These are phyloP conservation scores for Paguma larvata DNA, from an alignment of 2,797 vertebrate genomes.

Conservation along the genomic window DNA sequence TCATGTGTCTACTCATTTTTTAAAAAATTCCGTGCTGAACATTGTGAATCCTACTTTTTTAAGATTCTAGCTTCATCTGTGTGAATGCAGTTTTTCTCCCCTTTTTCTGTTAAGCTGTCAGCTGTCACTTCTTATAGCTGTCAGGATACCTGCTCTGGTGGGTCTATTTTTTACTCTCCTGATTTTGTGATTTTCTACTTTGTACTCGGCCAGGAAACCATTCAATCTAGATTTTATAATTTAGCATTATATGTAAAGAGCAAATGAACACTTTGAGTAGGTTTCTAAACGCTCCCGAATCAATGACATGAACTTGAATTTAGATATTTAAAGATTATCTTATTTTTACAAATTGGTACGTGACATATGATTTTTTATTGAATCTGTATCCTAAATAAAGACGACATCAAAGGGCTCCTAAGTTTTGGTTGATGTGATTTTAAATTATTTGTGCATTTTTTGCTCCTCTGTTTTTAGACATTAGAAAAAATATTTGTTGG, in stretches of 20 bases:
- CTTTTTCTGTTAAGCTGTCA: not conserved
- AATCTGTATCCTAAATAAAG: conserved; percentile 1
- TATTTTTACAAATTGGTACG: conserved; percentile 43
- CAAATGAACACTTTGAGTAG: not conserved
- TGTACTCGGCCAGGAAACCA: conserved; percentile 48
- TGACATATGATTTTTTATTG: conserved; percentile 48
- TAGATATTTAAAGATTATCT: conserved; percentile 58
- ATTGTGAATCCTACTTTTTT: not conserved
- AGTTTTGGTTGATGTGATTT: conserved; percentile 33
- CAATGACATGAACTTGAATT: not conserved
- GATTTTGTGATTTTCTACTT: conserved; percentile 59
- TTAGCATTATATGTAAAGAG: conserved; percentile 27
- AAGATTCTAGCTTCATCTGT: conserved; percentile 2
- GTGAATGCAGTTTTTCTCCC: not conserved
- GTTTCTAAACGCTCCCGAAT: conserved; percentile 49
- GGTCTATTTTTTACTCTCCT: not conserved
- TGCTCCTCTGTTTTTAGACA: conserved; percentile 42
- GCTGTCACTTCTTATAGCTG: not conserved
- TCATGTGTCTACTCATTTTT: not conserved
- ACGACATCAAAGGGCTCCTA: not conserved
- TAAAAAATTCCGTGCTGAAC: not conserved
- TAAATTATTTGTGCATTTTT: conserved; percentile 49
- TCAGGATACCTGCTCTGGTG: not conserved
- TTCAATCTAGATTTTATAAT: not conserved
- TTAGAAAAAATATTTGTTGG: conserved; percentile 40